phyloP scores from a whole-genome alignment of 2,888 invertebrate species.

The Zeuzera pyrina region DNA sequence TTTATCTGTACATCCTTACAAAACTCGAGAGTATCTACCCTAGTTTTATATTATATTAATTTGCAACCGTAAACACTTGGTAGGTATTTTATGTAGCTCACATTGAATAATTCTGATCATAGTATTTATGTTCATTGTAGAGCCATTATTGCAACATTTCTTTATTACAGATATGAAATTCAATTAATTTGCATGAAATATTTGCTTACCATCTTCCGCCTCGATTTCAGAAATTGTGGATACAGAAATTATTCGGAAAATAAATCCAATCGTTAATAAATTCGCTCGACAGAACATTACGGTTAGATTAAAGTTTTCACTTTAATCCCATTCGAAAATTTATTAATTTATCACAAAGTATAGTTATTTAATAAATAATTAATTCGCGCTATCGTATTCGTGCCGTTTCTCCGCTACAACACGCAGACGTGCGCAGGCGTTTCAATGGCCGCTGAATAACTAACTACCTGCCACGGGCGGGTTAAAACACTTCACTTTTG shows the following conservation, averaged over 20 bases:
- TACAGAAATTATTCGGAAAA: conserved; percentile 48
- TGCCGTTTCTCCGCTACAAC: background rate
- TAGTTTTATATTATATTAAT: too few species aligned
- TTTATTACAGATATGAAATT: too few species aligned
- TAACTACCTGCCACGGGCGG: conserved; percentile 23
- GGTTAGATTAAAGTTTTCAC: conserved; percentile 7
- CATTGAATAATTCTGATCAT: too few species aligned
- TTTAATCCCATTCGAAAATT: conserved; percentile 17
- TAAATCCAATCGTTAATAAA: conserved; percentile 46
- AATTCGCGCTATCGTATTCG: background rate
- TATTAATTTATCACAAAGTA: conserved; percentile 3
- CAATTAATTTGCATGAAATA: conserved; percentile 5
- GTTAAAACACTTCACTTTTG: conserved; percentile 22
- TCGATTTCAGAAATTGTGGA: conserved; percentile 53
- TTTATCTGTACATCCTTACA: too few species aligned
- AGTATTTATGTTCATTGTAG: too few species aligned
- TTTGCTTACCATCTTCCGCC: conserved; percentile 50
- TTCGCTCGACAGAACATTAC: conserved; percentile 34
- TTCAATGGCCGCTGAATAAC: background rate
- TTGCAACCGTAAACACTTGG: too few species aligned
- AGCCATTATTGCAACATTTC: too few species aligned
- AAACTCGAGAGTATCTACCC: too few species aligned
- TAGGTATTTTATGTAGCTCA: too few species aligned
- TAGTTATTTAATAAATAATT: background rate
- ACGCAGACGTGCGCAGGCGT: background rate